Conservation (phyloP, 2,888 invertebrate species). For the Ophonus ardosiacus region DNA sequence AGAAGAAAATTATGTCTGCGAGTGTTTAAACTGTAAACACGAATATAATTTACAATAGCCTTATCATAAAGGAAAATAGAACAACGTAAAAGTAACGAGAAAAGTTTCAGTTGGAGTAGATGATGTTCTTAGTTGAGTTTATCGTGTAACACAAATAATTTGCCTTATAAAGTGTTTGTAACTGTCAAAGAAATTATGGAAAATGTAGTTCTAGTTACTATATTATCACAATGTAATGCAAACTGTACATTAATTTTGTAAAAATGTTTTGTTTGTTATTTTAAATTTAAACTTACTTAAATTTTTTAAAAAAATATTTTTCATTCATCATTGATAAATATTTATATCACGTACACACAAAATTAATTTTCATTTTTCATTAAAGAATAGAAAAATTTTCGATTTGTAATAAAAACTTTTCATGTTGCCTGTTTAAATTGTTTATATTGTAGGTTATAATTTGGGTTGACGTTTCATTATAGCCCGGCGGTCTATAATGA, state of each 20-base stretch:
- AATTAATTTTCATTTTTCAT: no score
- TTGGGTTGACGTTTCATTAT: no score
- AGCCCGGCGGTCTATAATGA: no score
- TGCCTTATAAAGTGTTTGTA: constrained; percentile 31
- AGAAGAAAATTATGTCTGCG: not conserved
- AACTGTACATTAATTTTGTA: not conserved
- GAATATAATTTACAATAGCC: not conserved
- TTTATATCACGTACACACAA: no score
- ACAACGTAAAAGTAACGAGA: constrained; percentile 1
- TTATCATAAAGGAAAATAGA: constrained; percentile 5
- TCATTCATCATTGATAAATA: not conserved
- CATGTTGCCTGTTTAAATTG: no score
- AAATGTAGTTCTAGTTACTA: constrained; percentile 1
- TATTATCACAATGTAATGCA: constrained; percentile 10
- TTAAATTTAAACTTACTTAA: not conserved
- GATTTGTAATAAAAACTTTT: no score
- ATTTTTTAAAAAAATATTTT: not conserved
- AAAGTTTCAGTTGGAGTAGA: not conserved
- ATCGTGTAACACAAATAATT: constrained; percentile 38
- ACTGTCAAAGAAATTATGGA: constrained; percentile 19
- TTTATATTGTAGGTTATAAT: no score
- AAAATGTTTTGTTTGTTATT: not conserved
- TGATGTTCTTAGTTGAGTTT: constrained; percentile 6
- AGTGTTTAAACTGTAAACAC: not conserved
- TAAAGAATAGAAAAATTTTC: no score